A percentile compares a stretch with the other conserved stretches of the same genome.
Evolutionary conservation across 1,140 invertebrate genomes (phyloP).

Genomic region (Oreohelix idahoensis): DNA sequence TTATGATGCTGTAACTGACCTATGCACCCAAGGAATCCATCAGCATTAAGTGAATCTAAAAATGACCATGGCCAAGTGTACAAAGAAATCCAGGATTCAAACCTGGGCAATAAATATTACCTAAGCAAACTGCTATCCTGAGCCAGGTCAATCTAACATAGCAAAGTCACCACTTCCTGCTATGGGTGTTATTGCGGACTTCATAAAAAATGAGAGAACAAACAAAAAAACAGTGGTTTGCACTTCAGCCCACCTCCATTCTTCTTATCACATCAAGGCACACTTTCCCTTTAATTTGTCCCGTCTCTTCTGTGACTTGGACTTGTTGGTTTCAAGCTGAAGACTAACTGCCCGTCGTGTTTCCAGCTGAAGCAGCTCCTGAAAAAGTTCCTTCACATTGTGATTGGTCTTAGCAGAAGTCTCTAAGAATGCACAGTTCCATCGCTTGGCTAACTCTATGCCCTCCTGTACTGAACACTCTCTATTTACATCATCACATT

Average conservation of each 20-base stretch:
- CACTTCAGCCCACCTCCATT: background rate
- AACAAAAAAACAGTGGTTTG: background rate
- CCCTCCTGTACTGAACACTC: conserved; percentile 81
- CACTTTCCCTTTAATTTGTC: conserved; percentile 77
- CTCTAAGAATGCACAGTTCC: conserved; percentile 98
- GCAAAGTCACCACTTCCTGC: no score
- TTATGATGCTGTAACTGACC: no score
- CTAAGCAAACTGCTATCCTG: no score
- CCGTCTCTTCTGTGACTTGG: conserved; percentile 74
- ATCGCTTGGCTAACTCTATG: conserved; percentile 87
- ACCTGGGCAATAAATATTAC: no score
- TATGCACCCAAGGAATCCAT: no score
- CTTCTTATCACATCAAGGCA: conserved; percentile 64
- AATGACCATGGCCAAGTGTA: no score
- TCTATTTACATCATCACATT: conserved; percentile 91
- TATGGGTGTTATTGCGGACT: background rate
- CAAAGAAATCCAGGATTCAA: no score
- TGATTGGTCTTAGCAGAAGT: conserved; percentile 99
- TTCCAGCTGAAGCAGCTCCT: conserved; percentile 91
- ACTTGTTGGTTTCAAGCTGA: conserved; percentile 88
- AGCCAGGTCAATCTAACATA: no score
- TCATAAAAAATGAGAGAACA: background rate
- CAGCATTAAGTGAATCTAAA: no score
- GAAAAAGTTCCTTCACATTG: conserved; percentile 94
- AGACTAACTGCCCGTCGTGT: conserved; percentile 96